Conservation (phyloP, 2,888 invertebrate genomes). For the Herminia tarsipennalis region DNA sequence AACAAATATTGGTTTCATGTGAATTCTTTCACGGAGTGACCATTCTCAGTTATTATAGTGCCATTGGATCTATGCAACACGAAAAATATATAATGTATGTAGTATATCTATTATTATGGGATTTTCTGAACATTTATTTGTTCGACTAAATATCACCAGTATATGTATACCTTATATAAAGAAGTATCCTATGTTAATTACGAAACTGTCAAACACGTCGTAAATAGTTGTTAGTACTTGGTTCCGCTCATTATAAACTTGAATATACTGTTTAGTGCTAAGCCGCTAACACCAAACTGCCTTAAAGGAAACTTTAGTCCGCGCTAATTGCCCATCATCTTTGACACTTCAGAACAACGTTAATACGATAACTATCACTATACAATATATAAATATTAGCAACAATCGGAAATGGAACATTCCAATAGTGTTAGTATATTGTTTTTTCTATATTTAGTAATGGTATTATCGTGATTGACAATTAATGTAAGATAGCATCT, state of each 20-base stretch:
- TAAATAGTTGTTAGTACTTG: slow-evolving; percentile 4
- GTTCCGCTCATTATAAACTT: slow-evolving; percentile 18
- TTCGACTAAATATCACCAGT: no score
- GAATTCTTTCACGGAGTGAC: no score
- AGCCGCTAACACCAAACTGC: slow-evolving; percentile 13
- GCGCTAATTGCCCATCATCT: slow-evolving; percentile 17
- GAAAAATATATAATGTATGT: no score
- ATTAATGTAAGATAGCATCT: slow-evolving; percentile 44
- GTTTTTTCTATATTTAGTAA: slow-evolving; percentile 42
- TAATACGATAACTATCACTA: slow-evolving; percentile 1
- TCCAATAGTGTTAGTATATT: slow-evolving; percentile 28
- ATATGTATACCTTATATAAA: no score
- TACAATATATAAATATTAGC: slow-evolving; percentile 21
- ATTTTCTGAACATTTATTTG: no score
- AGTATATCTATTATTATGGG: no score
- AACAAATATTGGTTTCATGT: no score
- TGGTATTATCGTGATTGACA: slow-evolving; percentile 50
- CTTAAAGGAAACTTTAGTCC: slow-evolving; percentile 9
- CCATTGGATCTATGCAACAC: no score
- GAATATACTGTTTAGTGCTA: slow-evolving; percentile 15
- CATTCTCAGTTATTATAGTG: no score
- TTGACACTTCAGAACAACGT: slow-evolving; percentile 13
- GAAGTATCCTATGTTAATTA: no score
- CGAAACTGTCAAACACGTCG: slow-evolving; percentile 17
- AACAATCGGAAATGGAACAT: slow-evolving; percentile 25